Evolutionary conservation across 2,888 invertebrate species (phyloP).

Genomic region (Aelia acuminata): DNA sequence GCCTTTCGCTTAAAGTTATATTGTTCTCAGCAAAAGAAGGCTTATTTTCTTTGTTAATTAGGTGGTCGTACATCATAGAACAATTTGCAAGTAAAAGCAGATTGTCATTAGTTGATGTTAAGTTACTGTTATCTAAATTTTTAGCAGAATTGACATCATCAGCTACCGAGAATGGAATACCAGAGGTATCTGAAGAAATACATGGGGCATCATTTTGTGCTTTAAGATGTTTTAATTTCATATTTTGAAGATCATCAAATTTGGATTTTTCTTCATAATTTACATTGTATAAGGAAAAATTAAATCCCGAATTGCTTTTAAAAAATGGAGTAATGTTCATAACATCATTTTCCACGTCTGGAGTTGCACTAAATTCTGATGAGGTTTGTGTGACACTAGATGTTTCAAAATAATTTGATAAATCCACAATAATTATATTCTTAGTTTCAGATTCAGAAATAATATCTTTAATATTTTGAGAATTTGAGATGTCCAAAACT

Average conservation of each 20-base stretch:
- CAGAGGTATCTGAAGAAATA: not conserved
- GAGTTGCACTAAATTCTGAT: not conserved
- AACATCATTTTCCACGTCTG: not conserved
- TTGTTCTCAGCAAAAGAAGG: too few relatives aligned
- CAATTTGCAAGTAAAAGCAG: conserved; percentile 52
- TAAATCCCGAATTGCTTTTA: too few relatives aligned
- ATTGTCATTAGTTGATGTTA: not conserved
- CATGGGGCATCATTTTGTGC: too few relatives aligned
- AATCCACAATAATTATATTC: not conserved
- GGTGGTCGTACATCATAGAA: conserved; percentile 20
- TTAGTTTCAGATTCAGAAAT: not conserved
- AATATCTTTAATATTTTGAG: not conserved
- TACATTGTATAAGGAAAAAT: too few relatives aligned
- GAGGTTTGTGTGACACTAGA: not conserved
- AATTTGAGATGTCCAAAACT: not conserved
- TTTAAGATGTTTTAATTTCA: too few relatives aligned
- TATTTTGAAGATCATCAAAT: too few relatives aligned
- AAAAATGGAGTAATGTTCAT: too few relatives aligned
- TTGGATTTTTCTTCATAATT: too few relatives aligned
- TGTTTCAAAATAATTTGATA: not conserved
- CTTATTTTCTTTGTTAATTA: not conserved
- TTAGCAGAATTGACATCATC: not conserved
- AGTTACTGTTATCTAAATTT: not conserved
- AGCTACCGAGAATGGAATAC: not conserved
- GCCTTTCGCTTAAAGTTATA: not conserved